Evolutionary conservation across 2,113 vertebrate species (phyloP).

Genomic region (Halcyon malimbica): DNA sequence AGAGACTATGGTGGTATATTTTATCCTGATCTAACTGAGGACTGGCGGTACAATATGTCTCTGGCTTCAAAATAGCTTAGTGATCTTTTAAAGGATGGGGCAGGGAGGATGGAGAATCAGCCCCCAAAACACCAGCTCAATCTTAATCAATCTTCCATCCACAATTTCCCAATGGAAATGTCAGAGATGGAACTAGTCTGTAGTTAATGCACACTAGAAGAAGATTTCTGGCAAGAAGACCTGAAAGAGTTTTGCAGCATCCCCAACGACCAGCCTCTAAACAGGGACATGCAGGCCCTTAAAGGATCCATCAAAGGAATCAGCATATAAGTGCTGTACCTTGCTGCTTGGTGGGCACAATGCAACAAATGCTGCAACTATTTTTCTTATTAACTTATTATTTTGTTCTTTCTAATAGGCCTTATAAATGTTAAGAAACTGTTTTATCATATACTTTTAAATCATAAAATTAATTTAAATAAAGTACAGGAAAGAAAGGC

Average conservation of each 20-base stretch:
- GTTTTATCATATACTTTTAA: not conserved
- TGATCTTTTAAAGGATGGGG: not conserved
- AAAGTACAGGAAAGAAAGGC: not conserved
- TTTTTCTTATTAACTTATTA: not conserved
- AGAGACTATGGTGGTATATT: not conserved
- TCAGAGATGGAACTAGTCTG: not conserved
- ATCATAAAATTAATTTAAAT: not conserved
- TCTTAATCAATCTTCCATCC: not conserved
- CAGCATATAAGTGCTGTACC: not conserved
- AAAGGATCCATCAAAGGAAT: not conserved
- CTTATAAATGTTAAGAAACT: not conserved
- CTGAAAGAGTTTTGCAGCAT: not conserved
- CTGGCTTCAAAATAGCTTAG: not conserved
- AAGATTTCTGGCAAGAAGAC: not conserved
- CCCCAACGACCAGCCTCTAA: not conserved
- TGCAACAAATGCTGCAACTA: not conserved
- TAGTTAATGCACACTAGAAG: not conserved
- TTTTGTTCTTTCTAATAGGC: not conserved
- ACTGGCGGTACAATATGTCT: not conserved
- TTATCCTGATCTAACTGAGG: not conserved
- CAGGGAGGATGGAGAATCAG: not conserved
- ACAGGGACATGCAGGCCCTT: not conserved
- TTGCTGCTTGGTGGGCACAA: fast-evolving
- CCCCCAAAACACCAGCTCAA: not conserved
- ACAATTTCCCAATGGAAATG: not conserved